phyloP scores from a whole-genome alignment of 2,113 vertebrate species.

The Salvator merianae region DNA sequence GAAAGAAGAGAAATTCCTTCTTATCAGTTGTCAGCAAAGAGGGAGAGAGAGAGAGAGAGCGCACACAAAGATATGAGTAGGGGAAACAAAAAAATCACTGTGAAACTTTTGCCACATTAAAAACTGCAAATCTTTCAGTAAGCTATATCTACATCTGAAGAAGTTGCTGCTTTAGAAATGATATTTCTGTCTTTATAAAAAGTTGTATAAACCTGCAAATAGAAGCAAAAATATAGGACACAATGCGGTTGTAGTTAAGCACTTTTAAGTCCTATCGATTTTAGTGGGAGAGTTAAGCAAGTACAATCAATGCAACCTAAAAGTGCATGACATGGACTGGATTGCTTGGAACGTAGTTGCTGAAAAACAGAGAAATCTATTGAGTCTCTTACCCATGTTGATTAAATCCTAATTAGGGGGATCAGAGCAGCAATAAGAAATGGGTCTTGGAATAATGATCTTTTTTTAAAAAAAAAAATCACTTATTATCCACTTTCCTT shows the following conservation, averaged over 20 bases:
- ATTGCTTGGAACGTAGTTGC: neutral
- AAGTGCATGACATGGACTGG: neutral
- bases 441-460: neutral
- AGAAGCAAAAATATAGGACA: constrained; percentile 34
- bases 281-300: constrained; percentile 36
- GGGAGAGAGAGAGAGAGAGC: constrained; percentile 26
- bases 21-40: constrained; percentile 36
- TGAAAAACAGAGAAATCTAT: constrained; percentile 19
- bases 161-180: constrained; percentile 53
- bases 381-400: constrained; percentile 48
- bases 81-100: constrained; percentile 12
- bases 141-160: constrained; percentile 41
- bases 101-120: constrained; percentile 30
- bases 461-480: constrained; percentile 6
- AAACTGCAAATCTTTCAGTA: constrained; percentile 29
- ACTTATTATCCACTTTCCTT: neutral
- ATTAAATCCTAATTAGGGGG: constrained; percentile 51
- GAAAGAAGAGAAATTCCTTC: constrained; percentile 25
- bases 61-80: constrained; percentile 25
- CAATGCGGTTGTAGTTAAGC: neutral
- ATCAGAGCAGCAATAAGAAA: constrained; percentile 12
- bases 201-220: constrained; percentile 48
- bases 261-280: constrained; percentile 7
- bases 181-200: constrained; percentile 46
- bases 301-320: constrained; percentile 27